phyloP scores from a whole-genome alignment of 2,888 invertebrate species.

The Hofmannophila pseudospretella region DNA sequence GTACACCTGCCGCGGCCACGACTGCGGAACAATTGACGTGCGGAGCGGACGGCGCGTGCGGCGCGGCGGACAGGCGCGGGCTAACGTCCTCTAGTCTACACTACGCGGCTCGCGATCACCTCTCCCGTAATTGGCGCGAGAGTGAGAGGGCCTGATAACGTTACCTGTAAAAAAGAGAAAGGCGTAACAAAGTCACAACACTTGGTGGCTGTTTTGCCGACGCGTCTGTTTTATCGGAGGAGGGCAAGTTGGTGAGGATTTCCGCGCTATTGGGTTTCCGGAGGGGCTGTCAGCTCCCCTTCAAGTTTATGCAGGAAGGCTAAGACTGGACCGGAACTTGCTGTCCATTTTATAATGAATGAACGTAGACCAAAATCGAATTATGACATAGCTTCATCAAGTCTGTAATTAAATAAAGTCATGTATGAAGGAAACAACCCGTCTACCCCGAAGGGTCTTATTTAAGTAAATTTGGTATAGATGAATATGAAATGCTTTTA shows the following conservation, averaged over 20 bases:
- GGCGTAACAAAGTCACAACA: constrained; percentile 40
- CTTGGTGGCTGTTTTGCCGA: constrained; percentile 56
- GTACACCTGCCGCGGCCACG: constrained; percentile 28
- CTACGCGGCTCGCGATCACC: constrained; percentile 35
- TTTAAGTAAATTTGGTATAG: no score
- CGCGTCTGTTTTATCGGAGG: constrained; percentile 35
- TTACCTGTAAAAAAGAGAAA: constrained; percentile 53
- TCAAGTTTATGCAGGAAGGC: no score
- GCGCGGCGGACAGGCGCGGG: constrained; percentile 54
- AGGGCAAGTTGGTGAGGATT: constrained; percentile 3
- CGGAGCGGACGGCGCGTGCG: constrained; percentile 32
- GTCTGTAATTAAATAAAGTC: no score
- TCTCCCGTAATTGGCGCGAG: constrained; percentile 44
- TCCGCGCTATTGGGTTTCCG: constrained; percentile 5
- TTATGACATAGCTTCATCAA: no score
- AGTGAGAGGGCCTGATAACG: constrained; percentile 44
- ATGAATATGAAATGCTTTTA: no score
- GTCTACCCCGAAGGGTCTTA: no score
- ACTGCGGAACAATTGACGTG: constrained; percentile 26
- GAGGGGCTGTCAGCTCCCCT: background rate
- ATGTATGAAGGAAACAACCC: no score
- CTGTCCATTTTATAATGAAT: no score
- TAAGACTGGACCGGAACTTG: no score
- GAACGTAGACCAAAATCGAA: no score
- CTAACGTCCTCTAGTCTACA: constrained; percentile 55